These are phyloP conservation scores for Augochlora pura DNA, from an alignment of 1,140 invertebrate species.

Conservation along the genomic window DNA sequence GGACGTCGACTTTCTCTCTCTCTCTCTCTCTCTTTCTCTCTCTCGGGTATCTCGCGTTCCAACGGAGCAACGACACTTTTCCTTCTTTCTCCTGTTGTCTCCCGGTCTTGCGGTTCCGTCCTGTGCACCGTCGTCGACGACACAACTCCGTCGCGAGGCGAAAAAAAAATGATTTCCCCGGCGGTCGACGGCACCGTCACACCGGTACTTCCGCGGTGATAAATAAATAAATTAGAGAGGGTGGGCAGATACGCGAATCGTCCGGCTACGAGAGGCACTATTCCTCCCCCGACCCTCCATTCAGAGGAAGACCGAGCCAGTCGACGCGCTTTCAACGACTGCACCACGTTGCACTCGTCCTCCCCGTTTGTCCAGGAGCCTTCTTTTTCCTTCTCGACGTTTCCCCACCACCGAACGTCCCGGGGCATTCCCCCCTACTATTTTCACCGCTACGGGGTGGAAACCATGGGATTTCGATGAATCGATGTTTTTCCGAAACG, in stretches of 20 bases:
- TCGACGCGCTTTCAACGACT: conserved; percentile 55
- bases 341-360: conserved; percentile 41
- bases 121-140: no score
- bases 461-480: neutral
- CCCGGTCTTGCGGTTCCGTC: neutral
- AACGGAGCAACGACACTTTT: conserved; percentile 48
- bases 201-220: conserved; percentile 26
- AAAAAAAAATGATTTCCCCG: neutral
- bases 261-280: neutral
- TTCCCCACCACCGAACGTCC: conserved; percentile 37
- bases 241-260: neutral
- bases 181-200: no score
- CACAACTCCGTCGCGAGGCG: no score
- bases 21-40: conserved; percentile 30
- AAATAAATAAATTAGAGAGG: conserved; percentile 53
- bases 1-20: conserved; percentile 46
- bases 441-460: neutral
- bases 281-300: conserved; percentile 21
- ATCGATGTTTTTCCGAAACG: neutral
- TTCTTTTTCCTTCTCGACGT: conserved; percentile 27
- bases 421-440: conserved; percentile 31
- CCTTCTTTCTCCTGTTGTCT: conserved; percentile 18
- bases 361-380: conserved; percentile 27
- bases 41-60: conserved; percentile 53
- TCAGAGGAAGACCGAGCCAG: conserved; percentile 46